Evolutionary conservation across 2,797 vertebrate species (phyloP), one percentile per base, ranked within the genome.

Genomic region (Enteromius thamalakanensis): DNA sequence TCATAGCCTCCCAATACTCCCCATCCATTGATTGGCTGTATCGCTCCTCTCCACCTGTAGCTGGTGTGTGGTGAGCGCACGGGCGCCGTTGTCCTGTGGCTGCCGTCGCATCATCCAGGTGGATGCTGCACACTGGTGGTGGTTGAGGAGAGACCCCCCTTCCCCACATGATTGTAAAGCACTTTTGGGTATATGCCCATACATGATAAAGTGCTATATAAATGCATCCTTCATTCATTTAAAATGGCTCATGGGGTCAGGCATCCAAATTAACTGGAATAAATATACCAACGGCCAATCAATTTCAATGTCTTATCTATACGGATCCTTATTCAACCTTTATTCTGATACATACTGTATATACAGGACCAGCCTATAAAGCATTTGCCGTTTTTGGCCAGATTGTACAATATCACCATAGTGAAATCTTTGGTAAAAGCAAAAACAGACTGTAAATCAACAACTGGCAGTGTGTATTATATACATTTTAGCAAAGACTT

Each of bases 401-500:
- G 21, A 64, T 32, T 64, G 60, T 64, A 58, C 40, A 45, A 23
- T 62, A 45, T 60, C 65, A 58, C 49, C 37, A 32, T 23, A 23
- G 12, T 10, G 9, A 40, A 23, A 69, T 69, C 64, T 55, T 58
- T 3, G 34, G 47, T 14, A 53, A 80, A 80, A 70, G 65, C 10
- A 40, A 29, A 80, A 45, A 40, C 23, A 29, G 17, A 70, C 23
- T 15, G 23, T 32, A 1, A 23, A 47, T 47, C 23, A 47, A 29
- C 15, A 45, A n/a, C 37, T 47, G 53, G 71, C 51, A 34, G 17
- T 47, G 21, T 45, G 19, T 45, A 47, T 42, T 45, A 32, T 29
- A 23, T 32, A 17, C 23, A 71, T 70, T 55, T 76, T 55, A 69
- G 37, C n/a, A 17, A 15, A 45, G 26, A 80, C 68, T 62, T 34